Evolutionary conservation across 2,113 vertebrate species (phyloP).

Genomic region (Eclectus roratus): DNA sequence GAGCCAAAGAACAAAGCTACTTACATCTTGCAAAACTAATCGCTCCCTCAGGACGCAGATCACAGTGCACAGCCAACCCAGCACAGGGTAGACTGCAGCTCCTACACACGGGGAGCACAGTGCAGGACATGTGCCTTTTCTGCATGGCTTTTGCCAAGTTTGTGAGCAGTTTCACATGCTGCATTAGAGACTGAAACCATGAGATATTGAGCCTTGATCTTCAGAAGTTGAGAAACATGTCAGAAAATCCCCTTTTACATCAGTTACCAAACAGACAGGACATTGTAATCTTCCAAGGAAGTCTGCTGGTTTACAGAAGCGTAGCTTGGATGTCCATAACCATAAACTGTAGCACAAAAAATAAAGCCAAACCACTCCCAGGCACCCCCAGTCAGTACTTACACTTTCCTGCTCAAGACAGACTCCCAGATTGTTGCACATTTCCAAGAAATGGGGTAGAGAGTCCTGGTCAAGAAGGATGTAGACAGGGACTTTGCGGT

Average conservation of each 20-base stretch:
- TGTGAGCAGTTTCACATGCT: background rate
- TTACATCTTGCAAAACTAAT: background rate
- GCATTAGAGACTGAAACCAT: background rate
- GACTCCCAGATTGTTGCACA: conserved; percentile 87
- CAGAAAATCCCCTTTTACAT: background rate
- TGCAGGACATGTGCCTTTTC: background rate
- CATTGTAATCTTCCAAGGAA: background rate
- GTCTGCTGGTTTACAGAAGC: background rate
- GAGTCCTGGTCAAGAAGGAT: conserved; percentile 89
- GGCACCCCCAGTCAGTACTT: background rate
- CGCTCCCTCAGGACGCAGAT: background rate
- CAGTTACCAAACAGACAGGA: background rate
- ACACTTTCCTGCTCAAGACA: conserved; percentile 87
- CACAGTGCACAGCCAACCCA: background rate
- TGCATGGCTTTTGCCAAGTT: background rate
- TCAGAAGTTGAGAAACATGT: background rate
- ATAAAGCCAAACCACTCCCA: background rate
- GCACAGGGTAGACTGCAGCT: background rate
- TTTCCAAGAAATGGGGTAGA: conserved; percentile 85
- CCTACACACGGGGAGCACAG: rapidly evolving
- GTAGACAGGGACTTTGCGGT: conserved; percentile 86
- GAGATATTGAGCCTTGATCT: background rate
- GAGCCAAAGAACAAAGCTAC: background rate
- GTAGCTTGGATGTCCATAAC: background rate
- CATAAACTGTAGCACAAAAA: background rate